Evolutionary conservation across 1,140 invertebrate species (phyloP), one percentile per base, ranked within the genome.

Genomic region (Physella acuta): DNA sequence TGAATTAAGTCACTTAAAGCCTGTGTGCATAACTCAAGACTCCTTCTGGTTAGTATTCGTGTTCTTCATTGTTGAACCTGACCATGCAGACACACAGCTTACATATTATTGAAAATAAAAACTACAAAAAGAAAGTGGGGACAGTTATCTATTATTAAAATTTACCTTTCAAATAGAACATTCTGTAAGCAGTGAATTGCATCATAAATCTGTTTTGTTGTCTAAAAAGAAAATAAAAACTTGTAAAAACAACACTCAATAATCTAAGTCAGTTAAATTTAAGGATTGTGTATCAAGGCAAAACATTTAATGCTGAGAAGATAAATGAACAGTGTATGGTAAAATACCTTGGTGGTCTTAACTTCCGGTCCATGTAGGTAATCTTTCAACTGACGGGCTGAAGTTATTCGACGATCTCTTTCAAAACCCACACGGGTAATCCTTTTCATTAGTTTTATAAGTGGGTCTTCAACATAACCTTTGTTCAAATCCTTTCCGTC

Each of bases 111-210:
- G n/a, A n/a, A n/a, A n/a, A n/a, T n/a, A n/a, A n/a, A n/a, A n/a
- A n/a, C n/a, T n/a, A n/a, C n/a, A n/a, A n/a, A n/a, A n/a, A n/a
- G n/a, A n/a, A n/a, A n/a, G n/a, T n/a, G n/a, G n/a, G n/a, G n/a
- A n/a, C n/a, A n/a, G n/a, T n/a, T n/a, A n/a, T n/a, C n/a, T n/a
- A n/a, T n/a, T n/a, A n/a, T n/a, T n/a, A 66, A 34, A 39, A 52
- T 24, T 64, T 71, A 82, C 80, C 79, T 78, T 70, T 83, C 81
- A 77, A 73, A 74, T 31, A 78, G 77, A n/a, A 84, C 70, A 68
- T 77, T 75, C 68, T 82, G 76, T 20, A 83, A 68, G 52, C 67
- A 69, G 30, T 66, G 59, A 11, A 80, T 70, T 24, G 79, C 58
- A 34, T 78, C 79, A 72, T 79, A 78, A 36, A 61, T 68, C 30